Conservation (phyloP, 2,888 invertebrate species). For the Limnephilus auricula region DNA sequence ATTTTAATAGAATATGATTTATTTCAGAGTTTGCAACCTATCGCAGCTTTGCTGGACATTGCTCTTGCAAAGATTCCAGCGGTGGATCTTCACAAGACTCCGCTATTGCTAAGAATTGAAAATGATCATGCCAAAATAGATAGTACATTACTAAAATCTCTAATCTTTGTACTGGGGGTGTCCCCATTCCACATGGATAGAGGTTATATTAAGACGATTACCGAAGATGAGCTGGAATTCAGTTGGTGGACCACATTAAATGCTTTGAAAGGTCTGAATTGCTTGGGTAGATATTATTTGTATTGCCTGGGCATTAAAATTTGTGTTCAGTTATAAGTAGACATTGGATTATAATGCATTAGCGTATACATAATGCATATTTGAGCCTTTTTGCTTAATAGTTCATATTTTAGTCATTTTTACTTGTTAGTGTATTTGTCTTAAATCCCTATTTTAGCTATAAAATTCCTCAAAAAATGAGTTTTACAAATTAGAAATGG, state of each 20-base stretch:
- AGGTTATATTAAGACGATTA: not conserved
- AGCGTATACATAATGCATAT: too few species aligned
- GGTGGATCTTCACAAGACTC: not conserved
- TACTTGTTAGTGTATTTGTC: too few species aligned
- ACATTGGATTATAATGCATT: too few species aligned
- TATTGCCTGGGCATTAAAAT: too few species aligned
- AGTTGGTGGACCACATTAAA: not conserved
- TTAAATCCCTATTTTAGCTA: too few species aligned
- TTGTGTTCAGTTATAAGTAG: too few species aligned
- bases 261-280: not conserved
- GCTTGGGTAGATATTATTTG: not conserved
- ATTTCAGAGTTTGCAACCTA: not conserved
- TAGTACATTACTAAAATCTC: not conserved
- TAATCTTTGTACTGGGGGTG: not conserved
- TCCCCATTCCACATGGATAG: not conserved
- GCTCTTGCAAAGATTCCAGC: not conserved
- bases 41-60: not conserved
- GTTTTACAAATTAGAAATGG: too few species aligned
- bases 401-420: too few species aligned
- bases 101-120: not conserved
- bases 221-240: not conserved
- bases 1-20: not conserved
- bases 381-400: too few species aligned
- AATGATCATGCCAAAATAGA: not conserved
- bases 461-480: too few species aligned